Evolutionary conservation across 2,113 vertebrate species (phyloP).

Genomic region (Cervus canadensis): DNA sequence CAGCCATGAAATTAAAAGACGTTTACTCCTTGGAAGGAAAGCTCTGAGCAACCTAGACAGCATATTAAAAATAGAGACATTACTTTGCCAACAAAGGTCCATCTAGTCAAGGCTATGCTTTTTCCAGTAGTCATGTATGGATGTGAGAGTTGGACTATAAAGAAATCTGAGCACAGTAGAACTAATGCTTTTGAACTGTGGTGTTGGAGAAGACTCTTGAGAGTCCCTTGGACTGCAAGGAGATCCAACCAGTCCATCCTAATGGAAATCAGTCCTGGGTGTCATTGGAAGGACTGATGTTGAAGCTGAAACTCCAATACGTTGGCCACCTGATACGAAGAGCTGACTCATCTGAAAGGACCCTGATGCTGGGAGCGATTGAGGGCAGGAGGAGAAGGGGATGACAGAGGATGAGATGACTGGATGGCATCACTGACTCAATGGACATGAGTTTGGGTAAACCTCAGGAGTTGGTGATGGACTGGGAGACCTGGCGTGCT

Average conservation of each 20-base stretch:
- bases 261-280: neutral
- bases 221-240: neutral
- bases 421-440: neutral
- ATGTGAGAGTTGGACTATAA: neutral
- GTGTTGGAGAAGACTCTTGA: neutral
- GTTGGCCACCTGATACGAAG: neutral
- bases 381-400: neutral
- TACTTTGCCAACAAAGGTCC: neutral
- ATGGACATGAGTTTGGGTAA: neutral
- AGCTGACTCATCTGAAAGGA: neutral
- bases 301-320: neutral
- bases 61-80: neutral
- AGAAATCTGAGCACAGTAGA: neutral
- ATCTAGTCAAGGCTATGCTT: neutral
- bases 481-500: neutral
- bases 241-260: neutral
- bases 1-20: neutral
- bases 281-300: neutral
- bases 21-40: neutral
- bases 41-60: neutral
- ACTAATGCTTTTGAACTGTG: neutral
- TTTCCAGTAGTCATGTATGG: neutral
- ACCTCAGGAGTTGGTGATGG: accelerated
- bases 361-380: neutral
- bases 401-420: neutral